Percentiles rank a stretch among this genome's conserved stretches.
Conservation (phyloP, 1,140 invertebrate genomes). For the Drosophila subobscura region DNA sequence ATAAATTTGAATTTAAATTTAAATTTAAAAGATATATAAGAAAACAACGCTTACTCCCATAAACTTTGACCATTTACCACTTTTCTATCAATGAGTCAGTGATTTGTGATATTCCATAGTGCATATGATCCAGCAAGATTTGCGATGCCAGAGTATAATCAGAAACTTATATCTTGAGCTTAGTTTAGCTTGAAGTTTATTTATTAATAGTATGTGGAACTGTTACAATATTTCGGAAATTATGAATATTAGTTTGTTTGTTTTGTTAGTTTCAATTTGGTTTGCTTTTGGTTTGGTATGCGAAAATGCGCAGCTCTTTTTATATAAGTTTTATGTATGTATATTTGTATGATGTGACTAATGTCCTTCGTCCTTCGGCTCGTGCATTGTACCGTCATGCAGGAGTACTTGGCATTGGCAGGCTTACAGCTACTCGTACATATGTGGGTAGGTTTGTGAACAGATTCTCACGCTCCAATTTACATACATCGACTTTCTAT, state of each 20-base stretch:
- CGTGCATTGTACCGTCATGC: slow-evolving; percentile 36
- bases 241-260: slow-evolving; percentile 51
- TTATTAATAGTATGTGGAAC: slow-evolving; percentile 71
- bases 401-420: slow-evolving; percentile 48
- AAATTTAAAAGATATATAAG: neutral
- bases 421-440: slow-evolving; percentile 50
- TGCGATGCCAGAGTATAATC: neutral
- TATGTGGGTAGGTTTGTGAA: slow-evolving; percentile 17
- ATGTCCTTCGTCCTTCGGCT: slow-evolving; percentile 27
- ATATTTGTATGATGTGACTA: slow-evolving; percentile 29
- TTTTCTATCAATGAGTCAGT: too few relatives aligned
- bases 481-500: slow-evolving; percentile 46
- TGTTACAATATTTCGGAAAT: slow-evolving; percentile 74
- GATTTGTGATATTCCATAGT: too few relatives aligned
- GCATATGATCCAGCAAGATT: too few relatives aligned
- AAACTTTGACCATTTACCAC: too few relatives aligned
- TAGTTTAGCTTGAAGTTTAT: slow-evolving; percentile 63
- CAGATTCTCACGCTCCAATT: slow-evolving; percentile 25
- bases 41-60: neutral
- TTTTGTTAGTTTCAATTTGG: slow-evolving; percentile 31
- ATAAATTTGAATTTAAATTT: neutral
- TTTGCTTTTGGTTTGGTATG: slow-evolving; percentile 27
- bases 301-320: slow-evolving; percentile 40
- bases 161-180: neutral
- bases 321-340: slow-evolving; percentile 11